Percentiles rank a stretch among this genome's conserved stretches.
Evolutionary conservation across 2,888 invertebrate genomes (phyloP).

Genomic region (Odontomyia ornata): DNA sequence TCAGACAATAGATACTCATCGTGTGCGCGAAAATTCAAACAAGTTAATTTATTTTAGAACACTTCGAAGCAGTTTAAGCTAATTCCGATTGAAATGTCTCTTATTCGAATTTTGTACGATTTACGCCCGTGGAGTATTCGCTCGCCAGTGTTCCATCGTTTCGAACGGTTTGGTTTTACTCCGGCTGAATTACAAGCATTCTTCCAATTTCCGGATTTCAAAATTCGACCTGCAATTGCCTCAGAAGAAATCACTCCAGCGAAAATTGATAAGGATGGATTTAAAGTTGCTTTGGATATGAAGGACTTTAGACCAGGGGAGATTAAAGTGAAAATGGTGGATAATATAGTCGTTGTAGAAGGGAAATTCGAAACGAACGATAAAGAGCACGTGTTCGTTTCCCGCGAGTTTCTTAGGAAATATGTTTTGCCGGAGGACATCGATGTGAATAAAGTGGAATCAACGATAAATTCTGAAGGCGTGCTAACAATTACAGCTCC

Average conservation of each 20-base stretch:
- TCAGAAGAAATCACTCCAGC: slow-evolving; percentile 21
- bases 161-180: slow-evolving; percentile 24
- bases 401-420: slow-evolving; percentile 75
- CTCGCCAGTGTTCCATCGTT: background rate
- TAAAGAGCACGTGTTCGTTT: slow-evolving; percentile 74
- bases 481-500: slow-evolving; percentile 73
- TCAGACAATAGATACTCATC: background rate
- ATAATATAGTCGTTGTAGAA: slow-evolving; percentile 73
- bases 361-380: slow-evolving; percentile 76
- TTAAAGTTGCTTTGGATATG: slow-evolving; percentile 74
- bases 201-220: slow-evolving; percentile 13
- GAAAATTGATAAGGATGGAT: slow-evolving; percentile 67
- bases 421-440: slow-evolving; percentile 76
- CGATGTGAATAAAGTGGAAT: slow-evolving; percentile 73
- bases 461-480: slow-evolving; percentile 75
- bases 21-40: slow-evolving; percentile 23
- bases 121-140: slow-evolving; percentile 15
- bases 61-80: background rate
- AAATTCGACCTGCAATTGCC: background rate
- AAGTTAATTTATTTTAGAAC: background rate
- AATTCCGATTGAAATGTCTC: slow-evolving; percentile 16
- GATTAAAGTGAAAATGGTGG: slow-evolving; percentile 76
- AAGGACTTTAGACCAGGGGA: slow-evolving; percentile 77
- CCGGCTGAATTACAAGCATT: slow-evolving; percentile 23
- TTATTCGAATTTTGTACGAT: slow-evolving; percentile 25